phyloP scores from a whole-genome alignment of 1,140 invertebrate genomes.

The Lepidurus arcticus region DNA sequence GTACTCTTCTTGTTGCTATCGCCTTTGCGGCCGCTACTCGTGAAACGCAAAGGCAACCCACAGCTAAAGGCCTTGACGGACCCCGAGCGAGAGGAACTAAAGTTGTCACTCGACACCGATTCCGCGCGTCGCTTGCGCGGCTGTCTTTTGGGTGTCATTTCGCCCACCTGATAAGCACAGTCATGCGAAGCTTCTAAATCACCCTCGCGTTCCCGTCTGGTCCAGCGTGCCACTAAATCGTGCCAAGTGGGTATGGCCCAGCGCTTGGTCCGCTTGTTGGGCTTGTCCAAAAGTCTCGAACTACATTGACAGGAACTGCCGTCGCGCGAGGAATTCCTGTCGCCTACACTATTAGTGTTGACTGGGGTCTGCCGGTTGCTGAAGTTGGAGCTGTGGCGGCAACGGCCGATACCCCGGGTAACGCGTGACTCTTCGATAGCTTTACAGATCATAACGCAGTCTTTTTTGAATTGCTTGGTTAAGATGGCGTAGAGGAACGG shows the following conservation, averaged over 20 bases:
- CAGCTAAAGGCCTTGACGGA: slow-evolving; percentile 59
- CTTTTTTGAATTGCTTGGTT: slow-evolving; percentile 96
- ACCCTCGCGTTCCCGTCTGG: slow-evolving; percentile 17
- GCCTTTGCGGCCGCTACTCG: slow-evolving; percentile 42
- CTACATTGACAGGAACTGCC: slow-evolving; percentile 49
- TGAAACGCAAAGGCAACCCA: slow-evolving; percentile 62
- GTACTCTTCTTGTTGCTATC: slow-evolving; percentile 49
- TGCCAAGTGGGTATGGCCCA: slow-evolving; percentile 26
- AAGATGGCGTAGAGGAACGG: slow-evolving; percentile 94
- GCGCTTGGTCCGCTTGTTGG: slow-evolving; percentile 7
- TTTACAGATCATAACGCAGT: slow-evolving; percentile 91
- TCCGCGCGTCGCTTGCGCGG: slow-evolving; percentile 35
- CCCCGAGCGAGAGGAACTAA: slow-evolving; percentile 73
- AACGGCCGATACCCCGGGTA: slow-evolving; percentile 75
- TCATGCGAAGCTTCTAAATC: slow-evolving; percentile 47
- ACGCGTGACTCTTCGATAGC: slow-evolving; percentile 88
- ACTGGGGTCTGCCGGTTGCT: slow-evolving; percentile 80
- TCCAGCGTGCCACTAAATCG: slow-evolving; percentile 6
- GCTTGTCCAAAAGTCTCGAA: slow-evolving; percentile 55
- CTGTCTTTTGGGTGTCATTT: slow-evolving; percentile 62
- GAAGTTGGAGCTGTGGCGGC: slow-evolving; percentile 79
- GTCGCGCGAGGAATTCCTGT: slow-evolving; percentile 64
- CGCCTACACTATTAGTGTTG: slow-evolving; percentile 76
- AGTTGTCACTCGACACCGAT: slow-evolving; percentile 81
- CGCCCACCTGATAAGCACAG: slow-evolving; percentile 72